Conservation (phyloP, 37 sponge, comb jelly and placozoan species). For the Axinella damicornis region DNA sequence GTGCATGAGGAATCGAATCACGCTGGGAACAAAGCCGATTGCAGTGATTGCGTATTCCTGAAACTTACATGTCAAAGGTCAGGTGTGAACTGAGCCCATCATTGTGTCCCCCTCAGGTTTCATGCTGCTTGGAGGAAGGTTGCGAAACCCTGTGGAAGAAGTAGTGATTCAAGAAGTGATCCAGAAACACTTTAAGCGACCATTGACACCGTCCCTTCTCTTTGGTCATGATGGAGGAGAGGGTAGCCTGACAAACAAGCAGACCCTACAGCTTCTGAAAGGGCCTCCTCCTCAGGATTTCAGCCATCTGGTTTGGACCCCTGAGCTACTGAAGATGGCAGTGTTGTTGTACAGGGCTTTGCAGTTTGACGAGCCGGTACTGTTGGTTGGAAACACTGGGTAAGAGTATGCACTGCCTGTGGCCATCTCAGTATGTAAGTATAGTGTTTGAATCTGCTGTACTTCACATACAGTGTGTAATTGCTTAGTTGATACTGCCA, state of each 20-base stretch:
- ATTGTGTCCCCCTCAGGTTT: conserved; percentile 62
- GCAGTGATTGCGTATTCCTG: no score
- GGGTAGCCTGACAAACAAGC: conserved; percentile 48
- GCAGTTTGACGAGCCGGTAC: conserved; percentile 91
- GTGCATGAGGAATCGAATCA: no score
- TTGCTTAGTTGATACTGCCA: no score
- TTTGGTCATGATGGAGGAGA: conserved; percentile 63
- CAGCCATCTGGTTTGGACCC: conserved; percentile 84
- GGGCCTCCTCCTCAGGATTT: conserved; percentile 32
- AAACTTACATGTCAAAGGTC: no score
- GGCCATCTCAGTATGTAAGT: no score
- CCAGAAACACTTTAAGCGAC: conserved; percentile 87
- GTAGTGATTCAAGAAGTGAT: conserved; percentile 68
- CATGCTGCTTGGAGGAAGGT: conserved; percentile 91
- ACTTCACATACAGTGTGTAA: no score
- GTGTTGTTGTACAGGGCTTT: conserved; percentile 85
- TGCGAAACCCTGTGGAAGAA: conserved; percentile 75
- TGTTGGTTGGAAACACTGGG: conserved; percentile 96
- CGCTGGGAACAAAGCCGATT: no score
- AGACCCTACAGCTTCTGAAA: conserved; percentile 21
- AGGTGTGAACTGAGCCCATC: no score
- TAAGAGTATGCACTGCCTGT: conserved; percentile 12
- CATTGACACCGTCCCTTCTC: conserved; percentile 42
- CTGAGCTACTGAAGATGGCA: conserved; percentile 74
- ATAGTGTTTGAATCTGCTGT: no score